These are phyloP conservation scores for Madoqua kirkii DNA, from an alignment of 2,113 vertebrate species.

Conservation along the genomic window DNA sequence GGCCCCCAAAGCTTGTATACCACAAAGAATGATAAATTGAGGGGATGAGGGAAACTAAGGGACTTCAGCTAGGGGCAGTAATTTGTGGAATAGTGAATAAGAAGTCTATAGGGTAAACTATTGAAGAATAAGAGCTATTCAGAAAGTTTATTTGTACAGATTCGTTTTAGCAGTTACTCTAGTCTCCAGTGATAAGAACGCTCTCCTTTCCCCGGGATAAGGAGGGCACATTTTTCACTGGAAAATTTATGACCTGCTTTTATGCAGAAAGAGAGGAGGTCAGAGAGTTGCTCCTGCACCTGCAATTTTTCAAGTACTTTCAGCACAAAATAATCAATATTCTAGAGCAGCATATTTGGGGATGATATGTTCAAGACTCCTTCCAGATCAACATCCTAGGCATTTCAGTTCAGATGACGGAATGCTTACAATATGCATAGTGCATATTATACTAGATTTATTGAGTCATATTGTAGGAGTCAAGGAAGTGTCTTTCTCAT, in stretches of 20 bases:
- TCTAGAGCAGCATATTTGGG: neutral
- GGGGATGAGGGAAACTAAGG: neutral
- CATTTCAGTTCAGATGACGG: neutral
- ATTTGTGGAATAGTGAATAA: neutral
- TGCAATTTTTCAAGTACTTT: neutral
- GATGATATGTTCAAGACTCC: neutral
- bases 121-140: neutral
- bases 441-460: neutral
- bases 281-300: neutral
- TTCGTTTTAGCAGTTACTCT: neutral
- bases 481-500: neutral
- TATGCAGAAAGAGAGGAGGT: neutral
- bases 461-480: neutral
- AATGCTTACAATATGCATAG: neutral
- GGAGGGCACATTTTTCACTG: neutral
- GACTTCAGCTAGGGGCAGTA: neutral
- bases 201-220: neutral
- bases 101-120: neutral
- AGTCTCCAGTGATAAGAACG: neutral
- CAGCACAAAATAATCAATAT: neutral
- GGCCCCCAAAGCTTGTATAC: neutral
- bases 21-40: neutral
- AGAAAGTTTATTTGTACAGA: neutral
- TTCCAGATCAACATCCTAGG: neutral
- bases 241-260: neutral